Evolutionary conservation across 2,888 invertebrate species (phyloP), one percentile per base, ranked within the genome.

Genomic region (Agapostemon virescens): DNA sequence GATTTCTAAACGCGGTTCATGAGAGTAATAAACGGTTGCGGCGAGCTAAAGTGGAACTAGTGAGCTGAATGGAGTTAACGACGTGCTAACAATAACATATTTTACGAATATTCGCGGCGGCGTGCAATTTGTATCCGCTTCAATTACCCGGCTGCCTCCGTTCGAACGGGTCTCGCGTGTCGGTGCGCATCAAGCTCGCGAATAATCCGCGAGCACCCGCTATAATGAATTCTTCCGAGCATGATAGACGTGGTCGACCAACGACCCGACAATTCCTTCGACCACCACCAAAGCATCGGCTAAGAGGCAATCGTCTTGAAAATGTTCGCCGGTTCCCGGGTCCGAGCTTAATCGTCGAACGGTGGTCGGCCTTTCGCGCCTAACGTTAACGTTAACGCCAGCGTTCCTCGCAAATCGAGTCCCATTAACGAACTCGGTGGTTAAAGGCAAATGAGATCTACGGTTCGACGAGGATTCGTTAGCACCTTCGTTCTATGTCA

Each of bases 401-500:
- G 55, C 26, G 55, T 15, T 55, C 6, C 49, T 52, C 30, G 78
- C 71, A 74, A 79, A 81, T 70, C 55, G 78, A 11, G n/a, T 49
- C 30, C 63, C 74, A 74, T 81, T 79, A 79, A 63, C 73, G 20
- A 17, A 26, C 26, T n/a, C 69, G 40, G 58, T 69, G 64, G 64
- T 78, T 78, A 63, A 15, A n/a, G 55, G 55, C 58, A 33, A 74
- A 52, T 20, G 66, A 33, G 49, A 9, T 2, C 36, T 4, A 49
- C 26, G 38, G 38, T 61, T 58, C 69, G 61, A 68, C 17, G 33
- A 11, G 55, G 45, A 72, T 81, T 75, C 75, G 74, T 81, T 81
- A 81, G 36, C 80, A 71, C 80, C 80, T 71, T 33, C 42, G 70
- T 64, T 71, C 71, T 71, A 81, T 81, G 80, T 75, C 70, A 81